Evolutionary conservation across 1,140 invertebrate genomes (phyloP).

Genomic region (Papilio dardanus): DNA sequence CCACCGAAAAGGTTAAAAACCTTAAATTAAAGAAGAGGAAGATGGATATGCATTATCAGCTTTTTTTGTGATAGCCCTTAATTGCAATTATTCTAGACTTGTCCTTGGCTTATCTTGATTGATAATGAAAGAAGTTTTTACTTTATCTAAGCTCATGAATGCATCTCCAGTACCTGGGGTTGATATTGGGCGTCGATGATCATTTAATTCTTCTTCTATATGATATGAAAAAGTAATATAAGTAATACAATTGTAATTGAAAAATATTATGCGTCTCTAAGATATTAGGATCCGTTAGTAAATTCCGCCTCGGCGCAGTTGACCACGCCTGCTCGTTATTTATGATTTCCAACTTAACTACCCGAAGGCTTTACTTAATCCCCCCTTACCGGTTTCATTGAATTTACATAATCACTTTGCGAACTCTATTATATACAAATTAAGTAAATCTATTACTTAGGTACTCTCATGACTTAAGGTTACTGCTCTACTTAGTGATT

Average conservation of each 20-base stretch:
- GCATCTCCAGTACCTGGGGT: no score
- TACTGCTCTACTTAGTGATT: neutral
- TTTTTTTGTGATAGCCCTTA: no score
- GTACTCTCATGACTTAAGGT: conserved; percentile 1
- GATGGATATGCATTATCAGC: no score
- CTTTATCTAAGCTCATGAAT: no score
- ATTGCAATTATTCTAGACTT: no score
- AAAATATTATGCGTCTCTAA: conserved; percentile 20
- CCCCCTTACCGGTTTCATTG: conserved; percentile 35
- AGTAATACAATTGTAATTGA: conserved; percentile 17
- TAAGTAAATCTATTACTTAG: conserved; percentile 6
- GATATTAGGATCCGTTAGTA: conserved; percentile 32
- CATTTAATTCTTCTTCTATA: no score
- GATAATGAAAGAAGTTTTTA: no score
- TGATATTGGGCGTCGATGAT: no score
- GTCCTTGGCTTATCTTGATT: no score
- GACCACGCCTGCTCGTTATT: conserved; percentile 49
- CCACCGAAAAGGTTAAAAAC: no score
- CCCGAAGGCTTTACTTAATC: conserved; percentile 36
- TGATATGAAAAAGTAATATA: no score
- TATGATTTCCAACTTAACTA: conserved; percentile 48
- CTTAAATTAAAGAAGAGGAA: no score
- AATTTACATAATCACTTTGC: conserved; percentile 49
- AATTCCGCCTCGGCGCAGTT: conserved; percentile 44
- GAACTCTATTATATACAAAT: neutral